A percentile compares a stretch with the other conserved stretches of the same genome.
Evolutionary conservation across 2,113 vertebrate species (phyloP).

Genomic region (Calypte anna): DNA sequence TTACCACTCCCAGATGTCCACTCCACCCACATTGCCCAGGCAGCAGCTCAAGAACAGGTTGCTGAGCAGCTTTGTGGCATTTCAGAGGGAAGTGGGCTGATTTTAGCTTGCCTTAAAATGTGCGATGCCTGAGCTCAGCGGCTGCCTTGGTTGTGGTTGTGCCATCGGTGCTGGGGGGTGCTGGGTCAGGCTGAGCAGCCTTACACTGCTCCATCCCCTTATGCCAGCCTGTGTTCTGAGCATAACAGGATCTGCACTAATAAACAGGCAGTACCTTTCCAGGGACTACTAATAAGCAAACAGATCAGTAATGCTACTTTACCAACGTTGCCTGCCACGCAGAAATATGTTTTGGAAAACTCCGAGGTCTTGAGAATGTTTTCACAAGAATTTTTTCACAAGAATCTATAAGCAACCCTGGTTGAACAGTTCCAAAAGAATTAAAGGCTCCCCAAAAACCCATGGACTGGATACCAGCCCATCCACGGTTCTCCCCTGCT

Average conservation of each 20-base stretch:
- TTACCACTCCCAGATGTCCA: neutral
- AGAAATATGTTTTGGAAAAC: neutral
- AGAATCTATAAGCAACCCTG: neutral
- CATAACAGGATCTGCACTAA: neutral
- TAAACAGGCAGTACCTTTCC: neutral
- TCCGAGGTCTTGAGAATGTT: neutral
- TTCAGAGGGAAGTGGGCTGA: neutral
- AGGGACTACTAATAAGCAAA: too few relatives aligned
- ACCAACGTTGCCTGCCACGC: neutral
- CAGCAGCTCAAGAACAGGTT: neutral
- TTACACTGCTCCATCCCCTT: too few relatives aligned
- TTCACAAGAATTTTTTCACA: accelerated
- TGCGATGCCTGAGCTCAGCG: accelerated
- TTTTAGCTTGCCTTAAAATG: neutral
- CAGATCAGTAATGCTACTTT: neutral
- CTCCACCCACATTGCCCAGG: neutral
- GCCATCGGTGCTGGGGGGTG: neutral
- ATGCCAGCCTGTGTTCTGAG: neutral
- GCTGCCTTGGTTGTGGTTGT: neutral
- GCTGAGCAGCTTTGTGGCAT: neutral
- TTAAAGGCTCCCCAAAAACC: neutral
- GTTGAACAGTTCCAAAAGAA: neutral
- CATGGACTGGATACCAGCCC: accelerated
- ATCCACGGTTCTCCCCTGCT: accelerated
- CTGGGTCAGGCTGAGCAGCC: neutral